These are phyloP conservation scores for Ceratina calcarata DNA, from an alignment of 1,140 invertebrate genomes.

Conservation along the genomic window DNA sequence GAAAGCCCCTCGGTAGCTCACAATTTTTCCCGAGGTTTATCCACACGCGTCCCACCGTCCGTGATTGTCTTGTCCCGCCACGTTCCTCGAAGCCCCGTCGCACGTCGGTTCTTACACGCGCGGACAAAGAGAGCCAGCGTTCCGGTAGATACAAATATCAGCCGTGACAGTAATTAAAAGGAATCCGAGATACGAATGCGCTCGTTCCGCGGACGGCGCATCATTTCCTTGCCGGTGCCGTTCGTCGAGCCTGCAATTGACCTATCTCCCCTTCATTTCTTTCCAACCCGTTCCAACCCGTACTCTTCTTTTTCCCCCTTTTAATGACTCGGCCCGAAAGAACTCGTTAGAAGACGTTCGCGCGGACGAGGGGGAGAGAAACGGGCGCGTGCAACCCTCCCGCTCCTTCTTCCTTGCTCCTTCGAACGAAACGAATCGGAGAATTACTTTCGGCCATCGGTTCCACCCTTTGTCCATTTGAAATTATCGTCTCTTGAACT, in stretches of 20 bases:
- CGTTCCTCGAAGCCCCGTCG: neutral
- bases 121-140: conserved; percentile 23
- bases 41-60: neutral
- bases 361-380: neutral
- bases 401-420: neutral
- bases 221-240: conserved; percentile 45
- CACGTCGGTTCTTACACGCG: neutral
- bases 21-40: conserved; percentile 23
- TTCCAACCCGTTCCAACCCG: neutral
- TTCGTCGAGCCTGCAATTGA: conserved; percentile 42
- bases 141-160: conserved; percentile 39
- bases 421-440: neutral
- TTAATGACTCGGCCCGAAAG: conserved; percentile 28
- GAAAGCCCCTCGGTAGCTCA: neutral
- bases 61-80: conserved; percentile 13
- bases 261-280: conserved; percentile 31
- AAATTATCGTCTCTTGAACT: conserved; percentile 18
- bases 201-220: conserved; percentile 26
- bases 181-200: conserved; percentile 41
- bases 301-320: neutral
- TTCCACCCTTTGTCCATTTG: neutral
- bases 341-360: conserved; percentile 10
- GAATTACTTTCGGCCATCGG: neutral
- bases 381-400: too few species aligned
- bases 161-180: conserved; percentile 46